These are phyloP conservation scores for Crotalus helleri DNA, from an alignment of 2,113 vertebrate species.

Conservation along the genomic window DNA sequence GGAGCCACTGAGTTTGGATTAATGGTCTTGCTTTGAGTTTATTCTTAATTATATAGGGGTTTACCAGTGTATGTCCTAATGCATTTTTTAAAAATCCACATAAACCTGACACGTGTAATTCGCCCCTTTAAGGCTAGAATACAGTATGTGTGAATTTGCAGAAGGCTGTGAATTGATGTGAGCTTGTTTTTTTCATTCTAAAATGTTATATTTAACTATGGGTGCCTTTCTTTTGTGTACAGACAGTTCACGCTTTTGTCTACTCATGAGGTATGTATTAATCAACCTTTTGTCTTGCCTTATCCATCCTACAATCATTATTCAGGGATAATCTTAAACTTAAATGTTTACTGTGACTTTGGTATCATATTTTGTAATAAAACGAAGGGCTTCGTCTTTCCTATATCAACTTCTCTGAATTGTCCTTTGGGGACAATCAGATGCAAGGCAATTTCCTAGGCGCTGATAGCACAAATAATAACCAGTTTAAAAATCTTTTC, in stretches of 20 bases:
- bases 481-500: conserved; percentile 28
- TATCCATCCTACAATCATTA: conserved; percentile 9
- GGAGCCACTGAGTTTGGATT: conserved; percentile 50
- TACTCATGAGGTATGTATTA: conserved; percentile 1
- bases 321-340: conserved; percentile 19
- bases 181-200: conserved; percentile 24
- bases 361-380: conserved; percentile 28
- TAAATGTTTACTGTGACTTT: conserved; percentile 33
- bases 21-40: conserved; percentile 43
- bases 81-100: not conserved
- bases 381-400: conserved; percentile 49
- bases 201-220: conserved; percentile 22
- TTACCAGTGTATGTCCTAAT: conserved; percentile 25
- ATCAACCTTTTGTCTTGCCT: conserved; percentile 22
- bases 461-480: conserved; percentile 41
- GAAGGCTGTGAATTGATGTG: conserved; percentile 24
- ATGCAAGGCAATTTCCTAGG: conserved; percentile 38
- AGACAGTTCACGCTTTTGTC: conserved; percentile 22
- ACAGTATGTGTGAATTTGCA: not conserved
- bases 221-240: conserved; percentile 52
- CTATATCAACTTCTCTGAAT: conserved; percentile 28
- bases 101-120: not conserved
- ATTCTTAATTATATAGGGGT: conserved; percentile 40
- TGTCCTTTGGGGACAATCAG: conserved; percentile 28
- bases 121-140: not conserved